Percentiles rank a stretch among this genome's conserved stretches.
Conservation (phyloP, 2,888 invertebrate genomes). For the Anthrax anthrax region DNA sequence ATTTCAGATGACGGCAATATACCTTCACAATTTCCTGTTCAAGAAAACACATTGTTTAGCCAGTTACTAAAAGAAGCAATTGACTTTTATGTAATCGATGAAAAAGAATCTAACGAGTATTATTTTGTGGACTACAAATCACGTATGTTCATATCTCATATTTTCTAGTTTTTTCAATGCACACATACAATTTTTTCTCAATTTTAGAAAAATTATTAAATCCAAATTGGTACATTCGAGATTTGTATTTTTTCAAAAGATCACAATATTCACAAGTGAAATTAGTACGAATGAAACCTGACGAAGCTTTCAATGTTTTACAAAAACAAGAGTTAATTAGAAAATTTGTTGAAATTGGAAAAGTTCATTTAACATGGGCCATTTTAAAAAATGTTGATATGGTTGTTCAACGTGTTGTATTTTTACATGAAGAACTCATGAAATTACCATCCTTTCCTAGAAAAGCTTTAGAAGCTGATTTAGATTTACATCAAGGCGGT, state of each 20-base stretch:
- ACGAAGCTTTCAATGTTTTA: slow-evolving; percentile 77
- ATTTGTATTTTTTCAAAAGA: slow-evolving; percentile 88
- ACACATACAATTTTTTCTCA: not conserved
- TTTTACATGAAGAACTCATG: slow-evolving; percentile 96
- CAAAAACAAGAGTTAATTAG: slow-evolving; percentile 81
- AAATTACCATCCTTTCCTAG: slow-evolving; percentile 96
- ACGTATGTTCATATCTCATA: slow-evolving; percentile 47
- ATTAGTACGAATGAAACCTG: slow-evolving; percentile 82
- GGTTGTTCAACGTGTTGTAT: slow-evolving; percentile 95
- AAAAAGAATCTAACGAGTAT: slow-evolving; percentile 73
- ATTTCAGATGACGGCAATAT: slow-evolving; percentile 75
- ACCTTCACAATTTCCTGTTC: slow-evolving; percentile 96
- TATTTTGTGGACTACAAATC: slow-evolving; percentile 98
- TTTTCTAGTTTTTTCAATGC: not conserved
- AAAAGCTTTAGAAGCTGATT: slow-evolving; percentile 92
- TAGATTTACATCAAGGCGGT: slow-evolving; percentile 81
- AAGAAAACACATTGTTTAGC: slow-evolving; percentile 92
- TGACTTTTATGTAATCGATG: slow-evolving; percentile 94
- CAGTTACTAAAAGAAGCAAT: slow-evolving; percentile 89
- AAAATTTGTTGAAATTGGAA: slow-evolving; percentile 95
- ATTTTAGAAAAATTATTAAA: slow-evolving; percentile 86
- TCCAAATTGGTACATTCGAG: slow-evolving; percentile 86
- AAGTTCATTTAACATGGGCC: slow-evolving; percentile 82
- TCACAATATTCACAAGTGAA: slow-evolving; percentile 96
- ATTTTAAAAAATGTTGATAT: slow-evolving; percentile 84